phyloP scores from a whole-genome alignment of 2,888 invertebrate genomes.

The Clusia tigrina region DNA sequence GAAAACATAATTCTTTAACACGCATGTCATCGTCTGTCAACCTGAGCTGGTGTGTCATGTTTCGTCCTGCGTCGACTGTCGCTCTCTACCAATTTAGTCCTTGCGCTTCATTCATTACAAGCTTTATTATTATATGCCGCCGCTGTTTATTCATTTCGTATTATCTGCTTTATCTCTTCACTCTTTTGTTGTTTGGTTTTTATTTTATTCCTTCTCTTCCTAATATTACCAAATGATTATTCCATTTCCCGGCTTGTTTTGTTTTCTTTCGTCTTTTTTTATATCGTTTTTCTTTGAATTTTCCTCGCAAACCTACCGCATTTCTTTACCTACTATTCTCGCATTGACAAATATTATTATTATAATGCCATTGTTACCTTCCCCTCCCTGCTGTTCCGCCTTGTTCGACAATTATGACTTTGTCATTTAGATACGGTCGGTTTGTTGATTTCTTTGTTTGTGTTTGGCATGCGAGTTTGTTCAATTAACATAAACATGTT shows the following conservation, averaged over 20 bases:
- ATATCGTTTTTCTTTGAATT: not conserved
- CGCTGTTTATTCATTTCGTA: not conserved
- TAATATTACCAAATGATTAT: not conserved
- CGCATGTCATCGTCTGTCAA: not conserved
- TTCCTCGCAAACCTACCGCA: constrained; percentile 7
- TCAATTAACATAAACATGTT: not conserved
- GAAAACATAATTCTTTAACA: not conserved
- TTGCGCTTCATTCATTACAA: not conserved
- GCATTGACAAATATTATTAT: not conserved
- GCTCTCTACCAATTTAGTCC: not conserved
- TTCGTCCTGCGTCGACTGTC: not conserved
- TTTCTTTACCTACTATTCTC: not conserved
- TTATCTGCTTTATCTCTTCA: not conserved
- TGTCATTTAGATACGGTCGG: not conserved
- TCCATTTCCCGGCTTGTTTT: not conserved
- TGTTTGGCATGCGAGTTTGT: not conserved
- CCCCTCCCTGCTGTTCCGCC: not conserved
- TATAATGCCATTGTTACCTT: not conserved
- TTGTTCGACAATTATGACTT: constrained; percentile 4
- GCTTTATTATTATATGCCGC: not conserved
- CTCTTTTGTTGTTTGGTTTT: not conserved
- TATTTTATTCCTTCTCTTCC: not conserved
- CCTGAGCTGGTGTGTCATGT: not conserved
- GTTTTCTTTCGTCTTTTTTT: not conserved
- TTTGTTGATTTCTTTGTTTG: not conserved